Base-by-base conservation (phyloP, 2,113 vertebrate genomes). In the Chloropsis cyanopogon region DNA sequence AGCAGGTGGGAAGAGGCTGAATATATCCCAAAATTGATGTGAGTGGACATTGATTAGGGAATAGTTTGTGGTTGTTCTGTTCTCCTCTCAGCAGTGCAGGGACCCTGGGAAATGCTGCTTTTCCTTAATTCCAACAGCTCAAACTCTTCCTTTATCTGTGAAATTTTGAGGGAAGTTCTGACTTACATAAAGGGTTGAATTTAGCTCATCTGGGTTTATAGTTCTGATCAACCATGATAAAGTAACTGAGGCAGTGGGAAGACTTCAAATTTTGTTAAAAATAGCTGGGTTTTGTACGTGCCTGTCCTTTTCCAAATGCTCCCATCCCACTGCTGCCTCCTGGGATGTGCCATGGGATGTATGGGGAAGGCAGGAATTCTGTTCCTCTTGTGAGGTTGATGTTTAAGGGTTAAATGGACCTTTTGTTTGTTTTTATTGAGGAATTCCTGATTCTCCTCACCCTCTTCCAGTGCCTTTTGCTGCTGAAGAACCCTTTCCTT, bases 181-280 rank as follows among this genome's bases (percentile, higher is more conserved):
- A 46, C 65, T 94, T 69, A 69, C 17, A 46, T 72, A 85, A 52
- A 72, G 70, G 46, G 35, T 59, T 87, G 35, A 46, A 59, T 94
- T 73, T 71, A 52, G 24, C 85, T 80, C 21, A 44, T 93, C 71
- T 64, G 41, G 33, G 56, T 44, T 66, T 66, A 7, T 90, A 35
- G 46, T 94, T 82, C 47, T 86, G 42, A 75, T 82, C 65, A 82
- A 8, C 46, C 16, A 6, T 57, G 44, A 33, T 75, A 53, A 79
- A 61, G 90, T 57, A 86, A 66, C 57, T 39, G 71, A 94, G 76
- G 72, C 24, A 71, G 81, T 71, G 84, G 84, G 88, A 86, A 89
- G 88, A n/a, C 52, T 71, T 91, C 4, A 35, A 13, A 61, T 61
- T 78, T 42, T 25, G 47, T 92, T 42, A 14, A 80, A 94, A 88